Evolutionary conservation across 1,140 invertebrate genomes (phyloP).

Genomic region (Bicyclus anynana): DNA sequence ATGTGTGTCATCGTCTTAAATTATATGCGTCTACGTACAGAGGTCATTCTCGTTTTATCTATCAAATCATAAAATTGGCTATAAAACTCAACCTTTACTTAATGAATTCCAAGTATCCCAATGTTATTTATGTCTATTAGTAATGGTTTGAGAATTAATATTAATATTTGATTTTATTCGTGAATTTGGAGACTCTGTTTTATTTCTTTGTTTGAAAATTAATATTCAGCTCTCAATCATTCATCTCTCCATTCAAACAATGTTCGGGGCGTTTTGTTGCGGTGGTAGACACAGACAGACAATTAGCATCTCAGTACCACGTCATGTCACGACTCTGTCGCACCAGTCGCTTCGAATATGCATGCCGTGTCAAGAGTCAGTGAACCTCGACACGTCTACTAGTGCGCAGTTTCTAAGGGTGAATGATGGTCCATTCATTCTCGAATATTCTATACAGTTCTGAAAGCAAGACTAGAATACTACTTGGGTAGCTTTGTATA

Average conservation of each 20-base stretch:
- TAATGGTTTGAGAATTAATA: no score
- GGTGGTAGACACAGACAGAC: slow-evolving; percentile 33
- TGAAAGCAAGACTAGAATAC: no score
- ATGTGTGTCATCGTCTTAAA: neutral
- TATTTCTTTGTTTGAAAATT: no score
- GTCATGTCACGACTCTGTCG: slow-evolving; percentile 57
- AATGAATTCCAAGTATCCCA: neutral
- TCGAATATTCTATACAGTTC: no score
- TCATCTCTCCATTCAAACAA: neutral
- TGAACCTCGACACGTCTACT: slow-evolving; percentile 38
- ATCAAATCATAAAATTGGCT: neutral
- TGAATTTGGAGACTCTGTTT: no score
- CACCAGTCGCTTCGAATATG: slow-evolving; percentile 26
- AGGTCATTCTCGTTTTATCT: no score
- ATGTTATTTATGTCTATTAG: neutral
- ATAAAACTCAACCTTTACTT: neutral
- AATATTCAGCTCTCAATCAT: neutral
- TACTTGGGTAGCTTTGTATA: no score
- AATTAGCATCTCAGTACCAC: slow-evolving; percentile 63
- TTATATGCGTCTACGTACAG: neutral
- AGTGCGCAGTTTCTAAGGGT: neutral
- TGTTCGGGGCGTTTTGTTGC: slow-evolving; percentile 20
- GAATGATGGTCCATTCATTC: neutral
- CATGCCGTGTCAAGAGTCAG: slow-evolving; percentile 41
- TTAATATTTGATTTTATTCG: no score